phyloP scores from a whole-genome alignment of 2,797 vertebrate species.

The Halcyon chelicuti region DNA sequence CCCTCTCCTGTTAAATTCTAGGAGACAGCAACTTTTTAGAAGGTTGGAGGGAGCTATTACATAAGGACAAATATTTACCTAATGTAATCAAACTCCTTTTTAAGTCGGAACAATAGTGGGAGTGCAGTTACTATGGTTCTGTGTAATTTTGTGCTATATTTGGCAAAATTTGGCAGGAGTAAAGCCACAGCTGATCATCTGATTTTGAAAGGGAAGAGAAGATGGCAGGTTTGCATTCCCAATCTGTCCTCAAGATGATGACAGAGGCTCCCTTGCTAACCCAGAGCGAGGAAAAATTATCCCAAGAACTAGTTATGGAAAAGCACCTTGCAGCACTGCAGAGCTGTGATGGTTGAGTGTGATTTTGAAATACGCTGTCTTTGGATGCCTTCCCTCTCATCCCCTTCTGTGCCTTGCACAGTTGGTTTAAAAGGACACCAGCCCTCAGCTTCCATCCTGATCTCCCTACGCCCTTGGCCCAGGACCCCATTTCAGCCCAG shows the following conservation, averaged over 20 bases:
- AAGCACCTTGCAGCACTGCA: neutral
- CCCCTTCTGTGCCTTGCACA: neutral
- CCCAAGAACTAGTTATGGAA: neutral
- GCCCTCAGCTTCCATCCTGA: too few species aligned
- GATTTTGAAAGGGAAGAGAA: slow-evolving; percentile 74
- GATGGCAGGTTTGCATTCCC: slow-evolving; percentile 73
- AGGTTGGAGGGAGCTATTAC: slow-evolving; percentile 72
- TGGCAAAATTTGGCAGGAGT: slow-evolving; percentile 73
- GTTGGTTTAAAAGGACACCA: neutral
- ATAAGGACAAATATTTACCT: slow-evolving; percentile 80
- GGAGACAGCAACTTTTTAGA: slow-evolving; percentile 69
- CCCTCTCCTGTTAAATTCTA: slow-evolving; percentile 56
- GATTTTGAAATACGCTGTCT: neutral
- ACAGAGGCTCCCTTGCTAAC: slow-evolving; percentile 19
- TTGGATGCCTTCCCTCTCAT: neutral
- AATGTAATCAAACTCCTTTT: slow-evolving; percentile 79
- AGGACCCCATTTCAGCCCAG: neutral
- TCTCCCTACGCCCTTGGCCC: neutral
- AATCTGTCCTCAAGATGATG: slow-evolving; percentile 62
- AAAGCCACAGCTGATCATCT: slow-evolving; percentile 78
- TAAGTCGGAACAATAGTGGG: slow-evolving; percentile 73
- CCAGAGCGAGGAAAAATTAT: neutral
- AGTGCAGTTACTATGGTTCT: slow-evolving; percentile 78
- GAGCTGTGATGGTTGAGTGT: neutral
- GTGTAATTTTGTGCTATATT: slow-evolving; percentile 81